Conservation (phyloP, 2,113 vertebrate species). For the Cervus canadensis region DNA sequence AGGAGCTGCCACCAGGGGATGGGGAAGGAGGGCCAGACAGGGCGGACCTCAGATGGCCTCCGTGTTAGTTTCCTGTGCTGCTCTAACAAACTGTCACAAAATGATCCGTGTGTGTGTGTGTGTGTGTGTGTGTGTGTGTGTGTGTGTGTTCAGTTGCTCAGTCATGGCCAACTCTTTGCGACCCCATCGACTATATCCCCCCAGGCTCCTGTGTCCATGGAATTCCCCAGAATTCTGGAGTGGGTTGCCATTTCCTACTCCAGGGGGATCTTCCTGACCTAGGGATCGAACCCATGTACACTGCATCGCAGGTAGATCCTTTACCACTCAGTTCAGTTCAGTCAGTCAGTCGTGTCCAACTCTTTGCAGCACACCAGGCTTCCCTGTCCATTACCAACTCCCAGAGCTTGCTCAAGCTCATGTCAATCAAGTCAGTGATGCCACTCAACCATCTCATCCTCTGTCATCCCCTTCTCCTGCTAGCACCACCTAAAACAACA, state of each 20-base stretch:
- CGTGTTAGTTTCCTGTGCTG: neutral
- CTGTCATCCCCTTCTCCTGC: neutral
- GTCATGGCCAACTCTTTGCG: neutral
- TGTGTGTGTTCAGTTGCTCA: neutral
- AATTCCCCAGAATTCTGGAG: neutral
- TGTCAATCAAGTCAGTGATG: neutral
- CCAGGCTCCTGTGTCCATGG: neutral
- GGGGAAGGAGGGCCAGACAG: neutral
- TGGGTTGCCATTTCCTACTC: neutral
- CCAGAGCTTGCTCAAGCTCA: neutral
- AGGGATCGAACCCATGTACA: neutral
- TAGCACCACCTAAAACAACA: neutral
- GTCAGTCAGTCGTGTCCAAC: neutral
- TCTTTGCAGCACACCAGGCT: neutral
- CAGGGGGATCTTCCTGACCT: neutral
- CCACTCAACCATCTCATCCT: neutral
- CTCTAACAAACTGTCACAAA: neutral
- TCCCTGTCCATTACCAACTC: neutral
- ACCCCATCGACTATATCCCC: neutral
- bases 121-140: neutral
- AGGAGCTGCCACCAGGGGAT: neutral
- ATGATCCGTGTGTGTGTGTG: neutral
- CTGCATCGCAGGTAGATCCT: neutral
- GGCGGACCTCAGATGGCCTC: neutral
- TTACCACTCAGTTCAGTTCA: neutral